phyloP scores from a whole-genome alignment of 2,797 vertebrate species.

The Poeciliopsis paucimaculata region DNA sequence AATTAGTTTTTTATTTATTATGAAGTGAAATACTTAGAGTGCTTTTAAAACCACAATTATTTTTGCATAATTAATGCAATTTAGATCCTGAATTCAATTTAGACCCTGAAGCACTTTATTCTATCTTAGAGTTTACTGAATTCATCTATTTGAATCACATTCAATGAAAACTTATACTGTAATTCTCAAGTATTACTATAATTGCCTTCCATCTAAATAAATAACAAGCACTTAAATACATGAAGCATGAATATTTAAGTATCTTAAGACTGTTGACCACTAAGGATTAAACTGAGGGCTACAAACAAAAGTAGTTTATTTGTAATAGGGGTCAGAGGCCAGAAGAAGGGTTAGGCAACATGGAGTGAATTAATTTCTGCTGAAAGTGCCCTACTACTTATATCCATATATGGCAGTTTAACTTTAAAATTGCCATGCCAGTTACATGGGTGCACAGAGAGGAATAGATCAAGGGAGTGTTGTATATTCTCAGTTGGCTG shows the following conservation, averaged over 20 bases:
- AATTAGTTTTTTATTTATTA: conserved; percentile 27
- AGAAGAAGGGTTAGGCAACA: conserved; percentile 46
- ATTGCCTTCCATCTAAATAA: conserved; percentile 17
- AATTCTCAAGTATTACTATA: conserved; percentile 25
- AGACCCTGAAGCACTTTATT: conserved; percentile 30
- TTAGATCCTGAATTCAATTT: conserved; percentile 30
- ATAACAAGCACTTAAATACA: not conserved
- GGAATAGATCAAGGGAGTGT: conserved; percentile 63
- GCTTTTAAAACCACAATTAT: conserved; percentile 2
- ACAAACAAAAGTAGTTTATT: conserved; percentile 46
- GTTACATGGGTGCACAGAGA: conserved; percentile 56
- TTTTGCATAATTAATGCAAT: conserved; percentile 31
- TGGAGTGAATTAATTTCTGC: conserved; percentile 58
- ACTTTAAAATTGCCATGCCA: conserved; percentile 50
- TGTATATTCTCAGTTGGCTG: conserved; percentile 57
- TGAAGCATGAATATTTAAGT: conserved; percentile 38
- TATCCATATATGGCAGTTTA: conserved; percentile 42
- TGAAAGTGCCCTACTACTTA: conserved; percentile 21
- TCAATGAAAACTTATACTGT: conserved; percentile 30
- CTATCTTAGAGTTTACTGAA: conserved; percentile 23
- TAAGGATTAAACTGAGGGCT: conserved; percentile 50
- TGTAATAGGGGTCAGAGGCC: conserved; percentile 60
- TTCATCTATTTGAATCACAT: conserved; percentile 32
- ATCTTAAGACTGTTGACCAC: conserved; percentile 52
- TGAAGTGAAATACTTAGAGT: conserved; percentile 24